These are phyloP conservation scores for Drosophila diplacantha DNA, from an alignment of 2,888 invertebrate genomes.

Conservation along the genomic window DNA sequence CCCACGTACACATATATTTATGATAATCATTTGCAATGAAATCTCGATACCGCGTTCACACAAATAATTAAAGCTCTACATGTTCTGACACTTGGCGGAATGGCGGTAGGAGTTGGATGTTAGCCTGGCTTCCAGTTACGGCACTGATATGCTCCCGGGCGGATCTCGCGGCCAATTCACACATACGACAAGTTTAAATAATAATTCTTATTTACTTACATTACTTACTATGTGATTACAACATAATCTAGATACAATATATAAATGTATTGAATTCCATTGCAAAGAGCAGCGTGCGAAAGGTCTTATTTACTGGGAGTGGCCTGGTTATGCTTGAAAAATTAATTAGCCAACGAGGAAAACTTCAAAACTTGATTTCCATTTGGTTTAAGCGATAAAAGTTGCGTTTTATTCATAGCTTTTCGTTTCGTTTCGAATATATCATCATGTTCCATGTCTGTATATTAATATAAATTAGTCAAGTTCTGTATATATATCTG, in stretches of 20 bases:
- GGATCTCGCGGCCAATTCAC: conserved; percentile 30
- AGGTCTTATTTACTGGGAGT: background rate
- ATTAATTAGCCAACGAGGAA: background rate
- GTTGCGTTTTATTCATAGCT: conserved; percentile 61
- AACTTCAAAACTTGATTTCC: background rate
- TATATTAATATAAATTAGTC: conserved; percentile 66
- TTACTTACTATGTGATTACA: conserved; percentile 54
- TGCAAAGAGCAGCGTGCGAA: conserved; percentile 43
- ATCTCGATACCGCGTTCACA: conserved; percentile 45
- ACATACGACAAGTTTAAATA: conserved; percentile 47
- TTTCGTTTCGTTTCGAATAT: conserved; percentile 47
- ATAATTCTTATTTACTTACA: conserved; percentile 51
- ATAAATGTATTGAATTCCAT: conserved; percentile 63
- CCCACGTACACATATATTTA: conserved; percentile 52
- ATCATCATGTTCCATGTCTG: conserved; percentile 47
- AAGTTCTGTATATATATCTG: conserved; percentile 51
- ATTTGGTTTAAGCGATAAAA: conserved; percentile 58
- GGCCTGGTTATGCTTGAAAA: background rate
- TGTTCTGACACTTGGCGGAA: conserved; percentile 31
- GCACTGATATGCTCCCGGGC: conserved; percentile 4
- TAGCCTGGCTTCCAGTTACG: conserved; percentile 1
- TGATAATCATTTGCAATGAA: conserved; percentile 66
- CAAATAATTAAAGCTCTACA: conserved; percentile 35
- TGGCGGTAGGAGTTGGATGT: background rate
- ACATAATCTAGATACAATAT: conserved; percentile 54